A percentile compares a stretch with the other conserved stretches of the same genome.
These are phyloP conservation scores for Acanthochromis polyacanthus DNA, from an alignment of 2,113 vertebrate species.

Conservation along the genomic window DNA sequence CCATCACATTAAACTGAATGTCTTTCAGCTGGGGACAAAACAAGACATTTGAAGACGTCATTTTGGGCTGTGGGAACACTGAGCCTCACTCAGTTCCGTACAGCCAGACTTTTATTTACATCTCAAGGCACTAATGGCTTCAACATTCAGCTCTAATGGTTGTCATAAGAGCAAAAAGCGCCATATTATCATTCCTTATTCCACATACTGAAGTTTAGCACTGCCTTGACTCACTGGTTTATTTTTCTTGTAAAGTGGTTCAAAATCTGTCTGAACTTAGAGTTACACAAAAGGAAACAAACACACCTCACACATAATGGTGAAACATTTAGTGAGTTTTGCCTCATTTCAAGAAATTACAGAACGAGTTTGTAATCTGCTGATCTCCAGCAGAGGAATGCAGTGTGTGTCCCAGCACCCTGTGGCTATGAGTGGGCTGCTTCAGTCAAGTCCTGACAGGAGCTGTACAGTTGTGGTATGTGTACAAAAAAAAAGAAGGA, in stretches of 20 bases:
- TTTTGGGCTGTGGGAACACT: too few species aligned
- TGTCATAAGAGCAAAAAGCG: too few species aligned
- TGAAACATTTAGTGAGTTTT: not conserved
- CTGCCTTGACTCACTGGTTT: not conserved
- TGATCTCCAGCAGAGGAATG: slow-evolving; percentile 59
- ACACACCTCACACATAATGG: not conserved
- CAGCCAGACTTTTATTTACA: too few species aligned
- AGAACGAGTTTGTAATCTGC: slow-evolving; percentile 13
- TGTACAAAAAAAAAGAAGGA: not conserved
- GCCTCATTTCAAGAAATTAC: slow-evolving; percentile 31
- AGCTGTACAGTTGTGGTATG: slow-evolving; percentile 45
- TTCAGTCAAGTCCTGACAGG: slow-evolving; percentile 77
- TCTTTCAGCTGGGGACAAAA: too few species aligned
- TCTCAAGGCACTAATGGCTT: too few species aligned
- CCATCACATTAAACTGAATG: too few species aligned
- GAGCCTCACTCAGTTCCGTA: too few species aligned
- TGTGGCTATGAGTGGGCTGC: slow-evolving; percentile 44
- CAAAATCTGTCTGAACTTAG: not conserved
- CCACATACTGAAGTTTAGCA: not conserved
- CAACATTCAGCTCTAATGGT: too few species aligned
- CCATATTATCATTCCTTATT: too few species aligned
- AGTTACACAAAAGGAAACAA: not conserved
- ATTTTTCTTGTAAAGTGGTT: not conserved
- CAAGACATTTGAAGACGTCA: too few species aligned
- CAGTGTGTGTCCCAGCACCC: slow-evolving; percentile 43